Conservation (phyloP, 2,113 vertebrate species). For the Piaya cayana region DNA sequence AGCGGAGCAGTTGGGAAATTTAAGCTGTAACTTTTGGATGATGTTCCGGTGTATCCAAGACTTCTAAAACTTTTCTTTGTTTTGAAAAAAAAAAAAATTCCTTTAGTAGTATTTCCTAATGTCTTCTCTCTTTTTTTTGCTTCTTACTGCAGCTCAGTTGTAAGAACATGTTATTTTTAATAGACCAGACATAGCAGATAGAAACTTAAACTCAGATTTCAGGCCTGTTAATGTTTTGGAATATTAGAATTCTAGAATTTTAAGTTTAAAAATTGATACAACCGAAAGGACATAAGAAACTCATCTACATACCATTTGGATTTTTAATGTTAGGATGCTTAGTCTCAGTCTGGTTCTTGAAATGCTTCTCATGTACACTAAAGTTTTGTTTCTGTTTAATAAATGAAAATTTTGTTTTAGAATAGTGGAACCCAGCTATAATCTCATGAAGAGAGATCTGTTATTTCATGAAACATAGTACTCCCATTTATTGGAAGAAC, state of each 20-base stretch:
- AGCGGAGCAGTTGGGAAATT: neutral
- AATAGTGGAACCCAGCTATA: neutral
- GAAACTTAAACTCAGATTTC: neutral
- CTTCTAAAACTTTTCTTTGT: neutral
- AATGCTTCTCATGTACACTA: neutral
- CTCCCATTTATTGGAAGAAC: neutral
- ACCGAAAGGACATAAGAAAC: neutral
- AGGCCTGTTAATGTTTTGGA: neutral
- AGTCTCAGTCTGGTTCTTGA: neutral
- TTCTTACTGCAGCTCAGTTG: neutral
- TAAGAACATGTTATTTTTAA: neutral
- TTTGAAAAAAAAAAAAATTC: neutral
- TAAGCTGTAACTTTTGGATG: neutral
- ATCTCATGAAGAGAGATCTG: neutral
- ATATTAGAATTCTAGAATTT: neutral
- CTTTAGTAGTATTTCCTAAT: neutral
- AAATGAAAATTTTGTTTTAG: neutral
- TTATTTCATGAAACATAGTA: neutral
- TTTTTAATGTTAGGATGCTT: neutral
- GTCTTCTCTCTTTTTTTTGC: neutral
- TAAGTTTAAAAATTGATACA: neutral
- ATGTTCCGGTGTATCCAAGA: neutral
- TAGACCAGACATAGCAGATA: neutral
- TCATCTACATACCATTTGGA: neutral
- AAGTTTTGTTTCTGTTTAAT: neutral